Evolutionary conservation across 2,797 vertebrate genomes (phyloP), one percentile per base, ranked within the genome.

Genomic region (Diplodus sargus): DNA sequence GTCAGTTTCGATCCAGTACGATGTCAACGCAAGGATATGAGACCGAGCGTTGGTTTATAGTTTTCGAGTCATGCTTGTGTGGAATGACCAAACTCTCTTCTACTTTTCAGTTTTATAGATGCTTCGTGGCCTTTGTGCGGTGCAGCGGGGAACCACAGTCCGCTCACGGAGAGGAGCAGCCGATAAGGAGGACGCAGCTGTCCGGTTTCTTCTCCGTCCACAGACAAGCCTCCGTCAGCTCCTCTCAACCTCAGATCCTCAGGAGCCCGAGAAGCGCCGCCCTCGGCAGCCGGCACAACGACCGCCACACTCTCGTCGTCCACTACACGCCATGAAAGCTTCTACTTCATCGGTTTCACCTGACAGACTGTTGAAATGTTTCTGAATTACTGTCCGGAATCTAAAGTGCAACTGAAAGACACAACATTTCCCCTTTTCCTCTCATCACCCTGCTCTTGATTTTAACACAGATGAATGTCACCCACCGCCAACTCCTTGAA

Each of bases 121-220:
- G 83, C 83, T 92, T 96, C 39, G 23, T 93, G 52, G 84, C 91
- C 17, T 92, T 96, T 10, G 0, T 95, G 30, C 95, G 87, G 75
- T 95, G 94, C 82, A 83, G 80, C 12, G 48, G 8, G 5, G 89
- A 91, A 4, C 85, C 84, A 9, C 79, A 73, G 30, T 56, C 84
- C 14, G 68, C 39, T 73, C 80, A 91, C 12, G 69, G 58, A 78
- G 67, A 89, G 58, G 85, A 84, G 45, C 60, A 56, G 2, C 49
- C 25, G 17, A 61, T 61, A n/a, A 76, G 6, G 0, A 77, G 45
- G 61, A 82, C 47, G 3, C 79, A 15, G 10, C 18, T 77, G 23
- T 77, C 66, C 4, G 77, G 68, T 15, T 52, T 62, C 22, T 78
- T 78, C 64, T 18, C 6, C 1, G 4, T 73, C 23, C 72, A 66